phyloP scores from a whole-genome alignment of 2,888 invertebrate genomes.

The Arge pagana region DNA sequence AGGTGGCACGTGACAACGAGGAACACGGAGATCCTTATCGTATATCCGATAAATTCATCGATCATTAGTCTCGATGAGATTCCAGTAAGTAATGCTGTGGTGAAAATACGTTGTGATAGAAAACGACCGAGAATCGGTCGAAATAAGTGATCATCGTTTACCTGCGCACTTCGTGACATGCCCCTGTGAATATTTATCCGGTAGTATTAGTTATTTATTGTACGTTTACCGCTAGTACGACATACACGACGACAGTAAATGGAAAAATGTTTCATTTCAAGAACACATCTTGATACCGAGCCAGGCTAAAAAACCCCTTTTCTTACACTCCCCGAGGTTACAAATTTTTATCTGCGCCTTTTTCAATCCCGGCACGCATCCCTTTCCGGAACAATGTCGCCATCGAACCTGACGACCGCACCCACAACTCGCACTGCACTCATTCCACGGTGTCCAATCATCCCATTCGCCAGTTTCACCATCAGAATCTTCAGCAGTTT shows the following conservation, averaged over 20 bases:
- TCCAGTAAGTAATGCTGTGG: too few species aligned
- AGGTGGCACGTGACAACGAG: not conserved
- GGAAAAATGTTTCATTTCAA: not conserved
- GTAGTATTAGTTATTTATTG: too few species aligned
- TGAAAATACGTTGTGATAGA: too few species aligned
- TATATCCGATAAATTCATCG: not conserved
- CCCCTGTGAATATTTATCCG: too few species aligned
- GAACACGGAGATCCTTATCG: not conserved
- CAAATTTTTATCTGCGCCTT: conserved; percentile 41
- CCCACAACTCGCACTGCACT: conserved; percentile 42
- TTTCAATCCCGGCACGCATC: conserved; percentile 39
- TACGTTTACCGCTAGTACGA: too few species aligned
- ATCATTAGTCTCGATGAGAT: conserved; percentile 1
- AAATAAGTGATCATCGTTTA: too few species aligned
- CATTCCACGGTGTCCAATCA: conserved; percentile 39
- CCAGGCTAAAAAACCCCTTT: conserved; percentile 38
- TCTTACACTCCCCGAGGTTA: conserved; percentile 31
- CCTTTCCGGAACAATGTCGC: conserved; percentile 37
- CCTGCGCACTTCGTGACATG: too few species aligned
- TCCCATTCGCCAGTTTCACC: conserved; percentile 26
- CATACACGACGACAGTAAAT: not conserved
- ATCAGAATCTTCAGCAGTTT: not conserved
- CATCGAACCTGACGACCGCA: conserved; percentile 42
- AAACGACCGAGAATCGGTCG: too few species aligned
- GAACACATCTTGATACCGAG: conserved; percentile 28